phyloP scores from a whole-genome alignment of 2,888 invertebrate species.

The Ctenicera cuprea region DNA sequence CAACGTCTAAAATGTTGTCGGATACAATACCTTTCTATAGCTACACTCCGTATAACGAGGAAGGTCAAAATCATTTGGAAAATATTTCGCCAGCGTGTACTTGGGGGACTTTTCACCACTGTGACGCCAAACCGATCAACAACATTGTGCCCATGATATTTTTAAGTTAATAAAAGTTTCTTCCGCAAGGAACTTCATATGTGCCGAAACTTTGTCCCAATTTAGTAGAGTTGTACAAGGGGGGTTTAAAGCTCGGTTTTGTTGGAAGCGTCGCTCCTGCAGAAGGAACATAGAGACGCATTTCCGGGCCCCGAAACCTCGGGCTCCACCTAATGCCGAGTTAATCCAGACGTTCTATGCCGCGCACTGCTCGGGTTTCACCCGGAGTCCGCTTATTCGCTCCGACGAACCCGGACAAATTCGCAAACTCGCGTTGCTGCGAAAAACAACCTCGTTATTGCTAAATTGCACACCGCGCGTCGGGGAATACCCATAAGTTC shows the following conservation, averaged over 20 bases:
- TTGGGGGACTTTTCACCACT: too few species aligned
- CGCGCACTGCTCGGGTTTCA: slow-evolving; percentile 50
- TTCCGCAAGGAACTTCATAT: slow-evolving; percentile 35
- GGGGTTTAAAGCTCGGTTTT: slow-evolving; percentile 45
- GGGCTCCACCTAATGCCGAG: slow-evolving; percentile 44
- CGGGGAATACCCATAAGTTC: slow-evolving; percentile 48
- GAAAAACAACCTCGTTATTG: slow-evolving; percentile 45
- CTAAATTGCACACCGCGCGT: slow-evolving; percentile 38
- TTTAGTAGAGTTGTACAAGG: slow-evolving; percentile 40
- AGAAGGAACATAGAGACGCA: slow-evolving; percentile 45
- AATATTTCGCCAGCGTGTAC: too few species aligned
- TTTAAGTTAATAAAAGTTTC: too few species aligned
- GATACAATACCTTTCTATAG: too few species aligned
- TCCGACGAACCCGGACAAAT: slow-evolving; percentile 51
- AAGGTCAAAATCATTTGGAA: too few species aligned
- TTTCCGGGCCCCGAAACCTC: slow-evolving; percentile 46
- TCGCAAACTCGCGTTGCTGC: slow-evolving; percentile 40
- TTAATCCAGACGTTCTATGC: slow-evolving; percentile 51
- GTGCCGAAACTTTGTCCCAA: slow-evolving; percentile 42
- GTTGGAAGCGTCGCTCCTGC: slow-evolving; percentile 34
- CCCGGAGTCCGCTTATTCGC: slow-evolving; percentile 45
- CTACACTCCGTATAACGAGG: too few species aligned
- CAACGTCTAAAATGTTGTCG: too few species aligned
- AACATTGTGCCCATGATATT: too few species aligned
- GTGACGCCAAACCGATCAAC: too few species aligned